Conservation (phyloP, 2,113 vertebrate genomes). For the Sitta europaea region DNA sequence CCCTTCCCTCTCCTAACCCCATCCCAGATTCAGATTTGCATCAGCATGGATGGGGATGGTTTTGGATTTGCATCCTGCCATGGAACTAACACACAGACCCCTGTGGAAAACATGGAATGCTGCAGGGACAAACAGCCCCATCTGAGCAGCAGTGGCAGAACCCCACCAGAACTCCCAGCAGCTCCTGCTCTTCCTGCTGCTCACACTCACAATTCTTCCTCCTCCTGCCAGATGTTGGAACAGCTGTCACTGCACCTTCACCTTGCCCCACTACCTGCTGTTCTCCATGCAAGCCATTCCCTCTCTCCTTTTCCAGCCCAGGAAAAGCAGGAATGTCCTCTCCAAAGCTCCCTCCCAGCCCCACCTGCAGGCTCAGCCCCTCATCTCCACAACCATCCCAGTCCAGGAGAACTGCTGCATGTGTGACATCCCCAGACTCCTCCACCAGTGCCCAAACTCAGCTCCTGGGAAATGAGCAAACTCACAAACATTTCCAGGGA, state of each 20-base stretch:
- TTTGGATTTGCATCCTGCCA: not conserved
- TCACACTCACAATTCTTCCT: not conserved
- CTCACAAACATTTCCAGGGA: not conserved
- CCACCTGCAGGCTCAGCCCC: not conserved
- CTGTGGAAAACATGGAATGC: not conserved
- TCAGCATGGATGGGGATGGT: not conserved
- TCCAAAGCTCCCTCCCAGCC: not conserved
- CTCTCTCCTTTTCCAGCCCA: not conserved
- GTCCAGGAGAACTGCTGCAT: not conserved
- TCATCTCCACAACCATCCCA: too few species aligned
- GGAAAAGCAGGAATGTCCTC: not conserved
- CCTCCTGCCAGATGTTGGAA: not conserved
- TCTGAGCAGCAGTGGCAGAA: not conserved
- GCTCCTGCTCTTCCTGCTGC: not conserved
- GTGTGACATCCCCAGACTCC: too few species aligned
- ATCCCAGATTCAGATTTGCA: not conserved
- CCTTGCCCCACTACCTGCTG: not conserved
- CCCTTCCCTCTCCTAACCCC: not conserved
- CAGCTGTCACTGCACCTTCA: not conserved
- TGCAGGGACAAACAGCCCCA: not conserved
- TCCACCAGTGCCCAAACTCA: not conserved
- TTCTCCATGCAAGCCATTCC: not conserved
- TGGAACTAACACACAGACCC: accelerated
- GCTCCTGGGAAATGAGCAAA: not conserved
- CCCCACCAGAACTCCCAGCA: not conserved